Conservation (phyloP, 2,797 vertebrate genomes). For the Rhincodon typus region DNA sequence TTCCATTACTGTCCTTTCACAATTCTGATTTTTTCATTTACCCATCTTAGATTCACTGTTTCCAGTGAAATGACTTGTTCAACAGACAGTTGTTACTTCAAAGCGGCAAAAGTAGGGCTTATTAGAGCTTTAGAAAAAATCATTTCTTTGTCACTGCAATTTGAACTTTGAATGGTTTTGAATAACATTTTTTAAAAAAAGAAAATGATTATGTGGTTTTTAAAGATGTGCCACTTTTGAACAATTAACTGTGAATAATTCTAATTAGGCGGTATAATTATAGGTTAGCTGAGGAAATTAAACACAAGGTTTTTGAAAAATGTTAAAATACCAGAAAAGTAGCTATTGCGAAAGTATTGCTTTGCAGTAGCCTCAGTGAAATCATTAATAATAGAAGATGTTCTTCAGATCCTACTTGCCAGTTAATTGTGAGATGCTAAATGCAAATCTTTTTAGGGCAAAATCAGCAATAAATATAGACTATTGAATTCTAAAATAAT, state of each 20-base stretch:
- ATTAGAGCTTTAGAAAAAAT: background rate
- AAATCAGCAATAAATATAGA: slow-evolving; percentile 29
- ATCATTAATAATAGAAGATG: slow-evolving; percentile 41
- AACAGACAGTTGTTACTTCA: background rate
- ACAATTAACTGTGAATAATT: slow-evolving; percentile 77
- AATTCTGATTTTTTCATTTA: background rate
- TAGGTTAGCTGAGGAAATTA: slow-evolving; percentile 63
- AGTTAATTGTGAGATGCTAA: background rate
- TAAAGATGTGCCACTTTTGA: slow-evolving; percentile 59
- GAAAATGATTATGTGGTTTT: slow-evolving; percentile 60
- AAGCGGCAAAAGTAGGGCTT: background rate
- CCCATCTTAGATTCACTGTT: too few species aligned
- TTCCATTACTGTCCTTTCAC: background rate
- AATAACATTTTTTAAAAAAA: slow-evolving; percentile 34
- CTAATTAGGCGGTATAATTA: slow-evolving; percentile 76
- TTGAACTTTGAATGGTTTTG: slow-evolving; percentile 31
- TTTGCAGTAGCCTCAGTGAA: slow-evolving; percentile 52
- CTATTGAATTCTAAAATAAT: background rate
- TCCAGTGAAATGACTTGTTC: background rate
- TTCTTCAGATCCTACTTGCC: slow-evolving; percentile 27
- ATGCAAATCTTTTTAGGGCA: slow-evolving; percentile 5
- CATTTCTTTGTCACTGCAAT: slow-evolving; percentile 6
- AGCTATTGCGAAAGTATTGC: slow-evolving; percentile 56
- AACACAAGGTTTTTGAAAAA: slow-evolving; percentile 57
- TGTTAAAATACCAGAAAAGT: slow-evolving; percentile 46